phyloP scores from a whole-genome alignment of 2,888 invertebrate genomes.

The Spisula solida region DNA sequence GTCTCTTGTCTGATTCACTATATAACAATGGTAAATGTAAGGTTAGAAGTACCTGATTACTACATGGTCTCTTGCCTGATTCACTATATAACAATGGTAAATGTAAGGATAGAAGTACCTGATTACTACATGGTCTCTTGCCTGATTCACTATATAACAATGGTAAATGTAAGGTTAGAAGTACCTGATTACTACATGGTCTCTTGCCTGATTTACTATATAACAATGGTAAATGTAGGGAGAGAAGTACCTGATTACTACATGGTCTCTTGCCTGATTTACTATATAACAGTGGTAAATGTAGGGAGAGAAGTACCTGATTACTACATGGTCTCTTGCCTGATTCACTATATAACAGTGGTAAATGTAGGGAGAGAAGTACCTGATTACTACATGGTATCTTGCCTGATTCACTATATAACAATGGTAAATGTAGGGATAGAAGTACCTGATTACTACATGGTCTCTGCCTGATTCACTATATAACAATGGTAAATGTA shows the following conservation, averaged over 20 bases:
- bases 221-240: conserved; percentile 94
- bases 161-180: conserved; percentile 92
- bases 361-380: conserved; percentile 93
- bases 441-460: conserved; percentile 87
- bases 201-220: conserved; percentile 86
- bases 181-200: conserved; percentile 88
- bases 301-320: conserved; percentile 91
- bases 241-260: conserved; percentile 88
- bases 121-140: conserved; percentile 87
- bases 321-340: conserved; percentile 87
- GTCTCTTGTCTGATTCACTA: conserved; percentile 86
- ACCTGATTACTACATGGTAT: conserved; percentile 88
- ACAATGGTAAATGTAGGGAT: conserved; percentile 95
- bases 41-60: conserved; percentile 86
- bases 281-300: conserved; percentile 91
- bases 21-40: conserved; percentile 93
- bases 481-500: conserved; percentile 93
- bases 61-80: conserved; percentile 87
- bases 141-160: conserved; percentile 86
- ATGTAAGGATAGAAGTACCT: conserved; percentile 92
- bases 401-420: conserved; percentile 86
- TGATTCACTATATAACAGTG: conserved; percentile 88
- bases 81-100: conserved; percentile 90
- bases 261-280: conserved; percentile 87
- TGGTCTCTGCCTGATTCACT: conserved; percentile 87